These are phyloP conservation scores for Eidolon dupreanum DNA, from an alignment of 2,797 vertebrate genomes.

Conservation along the genomic window DNA sequence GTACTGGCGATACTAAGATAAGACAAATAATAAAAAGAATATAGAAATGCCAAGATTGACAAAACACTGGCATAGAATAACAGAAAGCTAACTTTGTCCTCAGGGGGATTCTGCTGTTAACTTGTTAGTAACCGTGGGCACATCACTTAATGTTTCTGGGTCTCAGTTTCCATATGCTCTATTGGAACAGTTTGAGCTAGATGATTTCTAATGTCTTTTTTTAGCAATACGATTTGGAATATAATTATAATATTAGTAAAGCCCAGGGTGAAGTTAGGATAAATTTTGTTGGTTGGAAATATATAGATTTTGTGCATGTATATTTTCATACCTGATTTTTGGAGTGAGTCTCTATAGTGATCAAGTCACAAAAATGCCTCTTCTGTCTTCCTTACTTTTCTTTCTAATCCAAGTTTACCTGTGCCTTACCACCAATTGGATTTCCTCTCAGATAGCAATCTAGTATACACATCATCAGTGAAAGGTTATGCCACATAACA, in stretches of 20 bases:
- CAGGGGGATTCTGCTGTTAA: background rate
- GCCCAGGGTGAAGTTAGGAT: background rate
- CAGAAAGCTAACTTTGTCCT: background rate
- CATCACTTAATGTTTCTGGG: background rate
- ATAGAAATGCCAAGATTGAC: background rate
- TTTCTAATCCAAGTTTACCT: constrained; percentile 21
- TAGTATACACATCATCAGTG: background rate
- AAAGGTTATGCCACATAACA: background rate
- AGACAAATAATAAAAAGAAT: constrained; percentile 2
- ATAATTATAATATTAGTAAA: background rate
- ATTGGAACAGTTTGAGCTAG: background rate
- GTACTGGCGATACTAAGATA: background rate
- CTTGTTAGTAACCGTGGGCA: background rate
- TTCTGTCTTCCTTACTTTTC: background rate
- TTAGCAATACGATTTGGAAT: background rate
- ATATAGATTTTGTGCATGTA: background rate
- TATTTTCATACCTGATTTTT: background rate
- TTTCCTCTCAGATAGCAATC: background rate
- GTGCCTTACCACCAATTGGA: background rate
- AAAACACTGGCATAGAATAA: background rate
- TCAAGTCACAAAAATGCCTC: background rate
- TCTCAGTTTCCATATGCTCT: background rate
- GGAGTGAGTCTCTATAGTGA: background rate
- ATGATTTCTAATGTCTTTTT: background rate
- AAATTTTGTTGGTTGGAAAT: constrained; percentile 15